Evolutionary conservation across 1,140 invertebrate genomes (phyloP), one percentile per base, ranked within the genome.

Genomic region (Palaemon carinicauda): DNA sequence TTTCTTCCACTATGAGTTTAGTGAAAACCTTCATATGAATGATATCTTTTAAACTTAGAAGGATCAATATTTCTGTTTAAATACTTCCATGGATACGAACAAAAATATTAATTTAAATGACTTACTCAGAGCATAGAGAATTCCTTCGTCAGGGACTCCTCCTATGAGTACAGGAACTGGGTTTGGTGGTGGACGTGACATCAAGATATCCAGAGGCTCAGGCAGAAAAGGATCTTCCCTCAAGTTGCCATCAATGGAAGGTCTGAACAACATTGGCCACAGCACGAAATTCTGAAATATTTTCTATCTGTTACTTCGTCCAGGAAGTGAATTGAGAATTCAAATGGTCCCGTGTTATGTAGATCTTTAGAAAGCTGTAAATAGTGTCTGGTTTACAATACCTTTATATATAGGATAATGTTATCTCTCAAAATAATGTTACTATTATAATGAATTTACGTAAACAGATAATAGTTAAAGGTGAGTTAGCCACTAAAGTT

Each of bases 191-290:
- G 79, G 87, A 7, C 52, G 33, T 15, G 56, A 12, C 56, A 69
- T 60, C 7, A 85, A 78, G 29, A 52, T 51, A 12, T 69, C 73
- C 27, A 82, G 33, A 19, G 80, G 41, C 1, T 81, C 82, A 0
- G 87, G 87, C n/a, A 88, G 82, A 71, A 88, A 82, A 29, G 87
- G 82, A 0, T 33, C 1, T 4, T 80, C 82, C 50, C 87, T 52
- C 1, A 88, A 24, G 14, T 74, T 82, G 3, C 50, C 87, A 52
- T 88, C 87, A 60, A 88, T 82, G 65, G 85, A 82, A 4, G 82
- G 82, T 17, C 87, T 60, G 50, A 78, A 86, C 33, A 54, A 51
- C 69, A 87, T 52, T 0, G 85, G 85, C 85, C 85, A 87, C 31
- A 75, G 81, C 53, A 81, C 54, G 52, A 56, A 87, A 7, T 80